Evolutionary conservation across 2,888 invertebrate genomes (phyloP).

Genomic region (Drosophila seclusa): DNA sequence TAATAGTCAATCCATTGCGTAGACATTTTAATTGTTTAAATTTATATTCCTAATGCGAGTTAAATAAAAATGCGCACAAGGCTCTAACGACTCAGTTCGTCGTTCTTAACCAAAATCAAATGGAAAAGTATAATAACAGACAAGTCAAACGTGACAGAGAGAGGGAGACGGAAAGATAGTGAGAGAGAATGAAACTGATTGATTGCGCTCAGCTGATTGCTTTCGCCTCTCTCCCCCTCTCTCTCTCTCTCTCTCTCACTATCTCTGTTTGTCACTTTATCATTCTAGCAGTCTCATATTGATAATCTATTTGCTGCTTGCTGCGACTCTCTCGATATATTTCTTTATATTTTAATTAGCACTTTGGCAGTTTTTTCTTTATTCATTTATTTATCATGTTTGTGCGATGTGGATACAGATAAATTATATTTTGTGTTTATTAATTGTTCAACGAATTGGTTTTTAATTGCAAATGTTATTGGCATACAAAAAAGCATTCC

Average conservation of each 20-base stretch:
- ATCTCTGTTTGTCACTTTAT: background rate
- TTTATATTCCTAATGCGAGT: background rate
- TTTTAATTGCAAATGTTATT: slow-evolving; percentile 40
- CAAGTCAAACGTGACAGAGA: background rate
- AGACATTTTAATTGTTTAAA: background rate
- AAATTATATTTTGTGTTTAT: slow-evolving; percentile 20
- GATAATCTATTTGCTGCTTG: slow-evolving; percentile 24
- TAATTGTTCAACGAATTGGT: slow-evolving; percentile 27
- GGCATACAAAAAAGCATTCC: slow-evolving; percentile 9
- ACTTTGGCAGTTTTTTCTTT: slow-evolving; percentile 18
- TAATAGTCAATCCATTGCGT: background rate
- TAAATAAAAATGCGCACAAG: background rate
- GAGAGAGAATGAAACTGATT: slow-evolving; percentile 13
- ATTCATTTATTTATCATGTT: slow-evolving; percentile 1
- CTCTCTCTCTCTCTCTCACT: background rate
- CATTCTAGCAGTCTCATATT: slow-evolving; percentile 6
- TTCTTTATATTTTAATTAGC: slow-evolving; percentile 37
- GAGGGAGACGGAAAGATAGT: background rate
- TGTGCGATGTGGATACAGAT: slow-evolving; percentile 15
- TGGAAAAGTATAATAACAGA: slow-evolving; percentile 5
- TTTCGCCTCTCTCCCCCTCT: background rate
- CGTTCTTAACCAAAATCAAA: background rate
- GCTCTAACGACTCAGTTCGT: background rate
- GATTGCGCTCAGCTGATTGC: slow-evolving; percentile 43
- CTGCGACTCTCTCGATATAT: slow-evolving; percentile 9